Evolutionary conservation across 2,888 invertebrate genomes (phyloP).

Genomic region (Operophtera brumata): DNA sequence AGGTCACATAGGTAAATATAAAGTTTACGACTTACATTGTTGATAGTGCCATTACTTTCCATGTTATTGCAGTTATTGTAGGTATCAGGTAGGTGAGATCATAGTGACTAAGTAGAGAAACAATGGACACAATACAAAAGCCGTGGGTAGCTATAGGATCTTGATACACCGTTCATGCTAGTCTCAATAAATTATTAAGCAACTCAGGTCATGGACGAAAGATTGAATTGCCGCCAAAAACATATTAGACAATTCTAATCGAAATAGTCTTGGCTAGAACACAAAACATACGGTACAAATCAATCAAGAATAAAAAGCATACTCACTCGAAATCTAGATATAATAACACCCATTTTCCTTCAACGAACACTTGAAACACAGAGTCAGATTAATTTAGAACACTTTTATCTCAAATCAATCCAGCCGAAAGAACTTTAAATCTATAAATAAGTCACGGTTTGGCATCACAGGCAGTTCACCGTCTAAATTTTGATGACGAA

Average conservation of each 20-base stretch:
- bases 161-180: conserved; percentile 4
- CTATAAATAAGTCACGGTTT: conserved; percentile 64
- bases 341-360: conserved; percentile 82
- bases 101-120: conserved; percentile 10
- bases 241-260: conserved; percentile 49
- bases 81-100: conserved; percentile 12
- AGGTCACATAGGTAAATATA: too few relatives aligned
- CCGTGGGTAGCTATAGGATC: neutral
- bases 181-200: conserved; percentile 26
- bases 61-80: conserved; percentile 1
- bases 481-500: conserved; percentile 59
- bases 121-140: neutral
- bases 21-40: conserved; percentile 11
- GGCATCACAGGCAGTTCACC: conserved; percentile 49
- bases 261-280: conserved; percentile 69
- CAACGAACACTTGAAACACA: conserved; percentile 29
- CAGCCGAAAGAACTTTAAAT: conserved; percentile 49
- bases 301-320: conserved; percentile 34
- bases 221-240: conserved; percentile 72
- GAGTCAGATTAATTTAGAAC: conserved; percentile 32
- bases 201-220: conserved; percentile 54
- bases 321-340: conserved; percentile 86
- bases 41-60: conserved; percentile 2
- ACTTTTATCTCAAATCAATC: conserved; percentile 48
- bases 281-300: conserved; percentile 52